phyloP scores from a whole-genome alignment of 2,888 invertebrate species.

The Athetis lepigone region DNA sequence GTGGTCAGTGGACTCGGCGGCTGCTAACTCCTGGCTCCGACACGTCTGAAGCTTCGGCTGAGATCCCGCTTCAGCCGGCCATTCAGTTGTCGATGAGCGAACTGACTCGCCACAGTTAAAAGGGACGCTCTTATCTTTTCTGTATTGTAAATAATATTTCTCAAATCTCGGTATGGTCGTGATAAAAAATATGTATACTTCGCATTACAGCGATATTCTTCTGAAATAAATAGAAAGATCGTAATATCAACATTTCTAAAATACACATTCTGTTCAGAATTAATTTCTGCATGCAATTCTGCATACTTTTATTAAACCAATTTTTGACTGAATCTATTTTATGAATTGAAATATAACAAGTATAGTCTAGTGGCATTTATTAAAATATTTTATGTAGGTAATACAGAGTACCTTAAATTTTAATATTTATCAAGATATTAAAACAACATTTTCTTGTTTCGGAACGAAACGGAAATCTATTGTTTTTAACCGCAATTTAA shows the following conservation, averaged over 20 bases:
- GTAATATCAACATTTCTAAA: background rate
- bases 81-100: conserved; percentile 82
- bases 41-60: conserved; percentile 81
- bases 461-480: too few species aligned
- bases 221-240: background rate
- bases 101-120: conserved; percentile 77
- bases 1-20: conserved; percentile 77
- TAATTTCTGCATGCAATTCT: background rate
- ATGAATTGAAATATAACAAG: conserved; percentile 4
- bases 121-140: conserved; percentile 37
- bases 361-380: conserved; percentile 30
- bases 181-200: background rate
- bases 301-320: background rate
- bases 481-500: background rate
- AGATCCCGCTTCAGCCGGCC: conserved; percentile 84
- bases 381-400: conserved; percentile 8
- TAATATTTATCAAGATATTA: conserved; percentile 14
- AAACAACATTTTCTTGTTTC: too few species aligned
- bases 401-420: background rate
- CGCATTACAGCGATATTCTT: conserved; percentile 14
- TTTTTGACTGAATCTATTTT: background rate
- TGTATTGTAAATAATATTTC: conserved; percentile 46
- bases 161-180: conserved; percentile 40
- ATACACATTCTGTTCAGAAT: background rate
- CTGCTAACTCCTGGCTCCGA: conserved; percentile 82